Conservation (phyloP, 2,797 vertebrate species). For the Dendrocincla tyrannina region DNA sequence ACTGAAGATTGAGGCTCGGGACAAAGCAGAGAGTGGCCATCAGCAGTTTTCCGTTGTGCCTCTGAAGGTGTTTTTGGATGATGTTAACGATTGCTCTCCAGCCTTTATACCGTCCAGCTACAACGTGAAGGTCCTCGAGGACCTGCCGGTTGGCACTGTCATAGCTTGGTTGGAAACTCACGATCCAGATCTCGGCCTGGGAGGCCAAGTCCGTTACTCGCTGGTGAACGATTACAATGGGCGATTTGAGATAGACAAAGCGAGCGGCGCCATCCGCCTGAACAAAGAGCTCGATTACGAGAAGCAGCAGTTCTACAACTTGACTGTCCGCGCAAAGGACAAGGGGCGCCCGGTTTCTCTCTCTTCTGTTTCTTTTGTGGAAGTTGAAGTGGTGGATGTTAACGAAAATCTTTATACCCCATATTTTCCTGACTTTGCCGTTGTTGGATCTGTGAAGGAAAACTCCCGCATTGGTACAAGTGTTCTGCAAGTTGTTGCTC, state of each 20-base stretch:
- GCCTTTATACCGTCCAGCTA: slow-evolving; percentile 90
- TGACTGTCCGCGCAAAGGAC: slow-evolving; percentile 94
- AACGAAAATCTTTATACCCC: slow-evolving; percentile 95
- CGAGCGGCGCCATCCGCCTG: slow-evolving; percentile 90
- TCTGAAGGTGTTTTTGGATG: slow-evolving; percentile 86
- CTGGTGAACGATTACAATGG: slow-evolving; percentile 90
- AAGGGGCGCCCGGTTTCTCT: slow-evolving; percentile 92
- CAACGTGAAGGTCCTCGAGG: slow-evolving; percentile 90
- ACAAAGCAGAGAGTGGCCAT: slow-evolving; percentile 84
- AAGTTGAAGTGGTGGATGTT: slow-evolving; percentile 96
- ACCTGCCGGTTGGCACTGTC: slow-evolving; percentile 91
- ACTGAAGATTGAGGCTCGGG: slow-evolving; percentile 92
- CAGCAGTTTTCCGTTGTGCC: slow-evolving; percentile 87
- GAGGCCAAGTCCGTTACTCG: slow-evolving; percentile 92
- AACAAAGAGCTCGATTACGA: slow-evolving; percentile 94
- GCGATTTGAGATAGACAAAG: slow-evolving; percentile 91
- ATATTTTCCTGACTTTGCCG: slow-evolving; percentile 90
- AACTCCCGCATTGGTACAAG: slow-evolving; percentile 91
- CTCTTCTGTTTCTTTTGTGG: slow-evolving; percentile 91
- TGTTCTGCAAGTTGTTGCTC: slow-evolving; percentile 88
- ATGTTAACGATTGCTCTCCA: slow-evolving; percentile 96
- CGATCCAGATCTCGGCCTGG: slow-evolving; percentile 91
- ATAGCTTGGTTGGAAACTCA: slow-evolving; percentile 96
- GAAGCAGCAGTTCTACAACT: slow-evolving; percentile 95
- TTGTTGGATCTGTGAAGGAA: slow-evolving; percentile 89